A percentile compares a stretch with the other conserved stretches of the same genome.
Conservation (phyloP, 2,888 invertebrate genomes). For the Terebella lapidaria region DNA sequence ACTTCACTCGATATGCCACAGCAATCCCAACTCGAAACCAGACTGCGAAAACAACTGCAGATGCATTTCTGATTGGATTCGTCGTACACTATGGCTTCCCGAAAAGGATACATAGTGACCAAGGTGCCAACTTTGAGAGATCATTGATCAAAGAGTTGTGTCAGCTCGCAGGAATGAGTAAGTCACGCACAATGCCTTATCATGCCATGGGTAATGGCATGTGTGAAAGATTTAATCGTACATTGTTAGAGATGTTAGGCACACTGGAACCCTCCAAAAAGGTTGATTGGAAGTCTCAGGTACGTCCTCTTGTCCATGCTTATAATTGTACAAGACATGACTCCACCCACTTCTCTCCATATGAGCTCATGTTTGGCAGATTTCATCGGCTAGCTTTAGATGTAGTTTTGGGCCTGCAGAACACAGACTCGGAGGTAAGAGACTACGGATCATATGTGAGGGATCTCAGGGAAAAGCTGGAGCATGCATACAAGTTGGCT, state of each 20-base stretch:
- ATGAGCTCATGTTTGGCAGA: not conserved
- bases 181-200: not conserved
- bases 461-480: not conserved
- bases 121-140: not conserved
- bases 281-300: not conserved
- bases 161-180: not conserved
- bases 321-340: not conserved
- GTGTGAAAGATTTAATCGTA: not conserved
- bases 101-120: not conserved
- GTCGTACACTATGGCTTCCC: not conserved
- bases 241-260: not conserved
- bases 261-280: not conserved
- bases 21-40: not conserved
- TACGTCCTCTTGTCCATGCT: not conserved
- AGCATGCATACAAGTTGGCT: not conserved
- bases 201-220: not conserved
- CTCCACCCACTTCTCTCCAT: not conserved
- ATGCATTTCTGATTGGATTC: not conserved
- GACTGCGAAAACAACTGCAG: slow-evolving; percentile 2
- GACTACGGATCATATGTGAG: not conserved
- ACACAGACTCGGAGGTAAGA: not conserved
- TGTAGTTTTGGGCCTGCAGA: not conserved
- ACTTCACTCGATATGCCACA: not conserved
- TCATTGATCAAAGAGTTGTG: not conserved
- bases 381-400: not conserved